These are phyloP conservation scores for Temnothorax longispinosus DNA, from an alignment of 1,140 invertebrate species.

Conservation along the genomic window DNA sequence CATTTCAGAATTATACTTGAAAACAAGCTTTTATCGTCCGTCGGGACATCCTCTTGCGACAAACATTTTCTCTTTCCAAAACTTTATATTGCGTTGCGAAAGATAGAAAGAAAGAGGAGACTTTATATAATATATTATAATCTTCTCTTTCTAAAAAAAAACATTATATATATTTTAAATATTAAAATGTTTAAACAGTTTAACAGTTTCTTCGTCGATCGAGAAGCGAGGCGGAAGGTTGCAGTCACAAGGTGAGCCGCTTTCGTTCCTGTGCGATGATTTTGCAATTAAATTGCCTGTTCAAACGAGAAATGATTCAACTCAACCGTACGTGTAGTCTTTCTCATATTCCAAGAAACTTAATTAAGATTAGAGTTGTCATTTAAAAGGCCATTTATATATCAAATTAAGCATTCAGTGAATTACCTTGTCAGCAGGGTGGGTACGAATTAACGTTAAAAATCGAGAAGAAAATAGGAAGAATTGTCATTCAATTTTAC, in stretches of 20 bases:
- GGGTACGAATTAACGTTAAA: neutral
- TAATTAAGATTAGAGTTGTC: neutral
- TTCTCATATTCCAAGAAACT: neutral
- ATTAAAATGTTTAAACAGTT: conserved; percentile 12
- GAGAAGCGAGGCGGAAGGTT: conserved; percentile 30
- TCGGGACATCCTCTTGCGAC: neutral
- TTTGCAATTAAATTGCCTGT: conserved; percentile 41
- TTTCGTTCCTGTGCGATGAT: conserved; percentile 22
- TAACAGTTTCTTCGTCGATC: neutral
- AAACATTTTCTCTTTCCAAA: conserved; percentile 24
- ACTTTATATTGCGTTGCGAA: neutral
- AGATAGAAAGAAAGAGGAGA: neutral
- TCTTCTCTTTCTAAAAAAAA: neutral
- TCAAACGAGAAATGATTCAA: conserved; percentile 7
- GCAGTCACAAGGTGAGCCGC: conserved; percentile 28
- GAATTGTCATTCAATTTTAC: neutral
- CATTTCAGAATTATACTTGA: neutral
- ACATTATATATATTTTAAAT: neutral
- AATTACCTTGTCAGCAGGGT: neutral
- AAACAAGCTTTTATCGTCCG: neutral
- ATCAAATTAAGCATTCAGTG: neutral
- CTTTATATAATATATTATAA: conserved; percentile 28
- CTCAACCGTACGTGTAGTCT: neutral
- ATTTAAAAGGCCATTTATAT: neutral
- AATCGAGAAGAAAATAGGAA: neutral